phyloP scores from a whole-genome alignment of 64 coral and sea anemone species.

The Acropora tenuis region DNA sequence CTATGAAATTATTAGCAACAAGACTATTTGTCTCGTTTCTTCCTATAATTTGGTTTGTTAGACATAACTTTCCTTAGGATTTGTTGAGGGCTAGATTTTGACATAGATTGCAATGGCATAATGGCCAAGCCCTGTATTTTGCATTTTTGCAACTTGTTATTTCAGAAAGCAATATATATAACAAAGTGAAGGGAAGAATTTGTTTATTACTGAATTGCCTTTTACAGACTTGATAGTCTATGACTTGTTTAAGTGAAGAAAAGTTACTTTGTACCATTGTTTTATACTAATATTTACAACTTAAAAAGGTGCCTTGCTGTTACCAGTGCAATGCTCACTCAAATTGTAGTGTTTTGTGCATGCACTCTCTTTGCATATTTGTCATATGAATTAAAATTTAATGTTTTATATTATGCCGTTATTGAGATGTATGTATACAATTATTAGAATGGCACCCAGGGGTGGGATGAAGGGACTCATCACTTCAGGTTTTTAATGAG shows the following conservation, averaged over 20 bases:
- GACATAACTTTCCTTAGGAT: background rate
- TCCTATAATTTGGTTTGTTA: background rate
- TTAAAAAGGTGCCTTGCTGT: background rate
- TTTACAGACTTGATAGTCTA: background rate
- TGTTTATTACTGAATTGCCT: background rate
- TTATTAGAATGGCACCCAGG: background rate
- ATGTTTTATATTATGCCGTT: background rate
- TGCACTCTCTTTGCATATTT: background rate
- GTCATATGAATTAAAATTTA: background rate
- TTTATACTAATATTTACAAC: background rate
- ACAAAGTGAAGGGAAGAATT: no score
- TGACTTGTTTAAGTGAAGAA: background rate
- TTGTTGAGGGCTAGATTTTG: slow-evolving; percentile 3
- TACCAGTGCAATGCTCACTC: background rate
- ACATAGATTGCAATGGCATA: background rate
- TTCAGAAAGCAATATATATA: background rate
- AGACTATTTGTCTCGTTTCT: background rate
- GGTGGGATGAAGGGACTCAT: background rate
- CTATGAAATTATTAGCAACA: background rate
- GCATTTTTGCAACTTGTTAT: background rate
- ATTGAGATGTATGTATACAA: background rate
- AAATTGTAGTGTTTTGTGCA: background rate
- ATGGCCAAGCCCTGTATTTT: slow-evolving; percentile 3
- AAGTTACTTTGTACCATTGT: background rate
- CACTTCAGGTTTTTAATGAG: background rate